Conservation (phyloP, 1,140 invertebrate genomes). For the Leptoteleia sp. region DNA sequence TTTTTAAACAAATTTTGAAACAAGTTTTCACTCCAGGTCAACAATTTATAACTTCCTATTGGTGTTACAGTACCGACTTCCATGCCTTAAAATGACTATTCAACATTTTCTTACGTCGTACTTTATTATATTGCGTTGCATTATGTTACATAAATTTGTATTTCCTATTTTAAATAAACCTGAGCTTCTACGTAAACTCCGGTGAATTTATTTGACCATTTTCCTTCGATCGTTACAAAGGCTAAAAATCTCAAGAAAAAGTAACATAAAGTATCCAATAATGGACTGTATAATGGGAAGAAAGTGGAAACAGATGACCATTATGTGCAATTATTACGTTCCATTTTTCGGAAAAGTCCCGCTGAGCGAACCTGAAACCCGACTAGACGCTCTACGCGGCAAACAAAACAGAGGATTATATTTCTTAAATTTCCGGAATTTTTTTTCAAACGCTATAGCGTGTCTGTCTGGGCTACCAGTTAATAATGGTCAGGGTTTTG, state of each 20-base stretch:
- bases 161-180: neutral
- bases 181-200: neutral
- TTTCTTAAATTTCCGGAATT: conserved; percentile 33
- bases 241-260: conserved; percentile 11
- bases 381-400: neutral
- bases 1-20: conserved; percentile 4
- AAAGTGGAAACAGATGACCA: conserved; percentile 48
- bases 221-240: too few species aligned
- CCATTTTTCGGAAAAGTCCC: conserved; percentile 32
- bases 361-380: conserved; percentile 21
- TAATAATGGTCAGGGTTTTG: conserved; percentile 29
- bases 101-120: too few species aligned
- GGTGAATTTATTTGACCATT: neutral
- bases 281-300: conserved; percentile 9
- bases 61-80: neutral
- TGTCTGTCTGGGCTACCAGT: conserved; percentile 30
- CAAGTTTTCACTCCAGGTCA: neutral
- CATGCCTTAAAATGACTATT: neutral
- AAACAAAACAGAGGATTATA: conserved; percentile 25
- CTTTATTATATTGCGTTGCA: too few species aligned
- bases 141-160: conserved; percentile 1
- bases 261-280: conserved; percentile 20
- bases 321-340: conserved; percentile 37
- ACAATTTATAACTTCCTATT: conserved; percentile 12
- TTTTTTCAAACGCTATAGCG: neutral